Conservation (phyloP, 2,888 invertebrate genomes). For the Troides helena region DNA sequence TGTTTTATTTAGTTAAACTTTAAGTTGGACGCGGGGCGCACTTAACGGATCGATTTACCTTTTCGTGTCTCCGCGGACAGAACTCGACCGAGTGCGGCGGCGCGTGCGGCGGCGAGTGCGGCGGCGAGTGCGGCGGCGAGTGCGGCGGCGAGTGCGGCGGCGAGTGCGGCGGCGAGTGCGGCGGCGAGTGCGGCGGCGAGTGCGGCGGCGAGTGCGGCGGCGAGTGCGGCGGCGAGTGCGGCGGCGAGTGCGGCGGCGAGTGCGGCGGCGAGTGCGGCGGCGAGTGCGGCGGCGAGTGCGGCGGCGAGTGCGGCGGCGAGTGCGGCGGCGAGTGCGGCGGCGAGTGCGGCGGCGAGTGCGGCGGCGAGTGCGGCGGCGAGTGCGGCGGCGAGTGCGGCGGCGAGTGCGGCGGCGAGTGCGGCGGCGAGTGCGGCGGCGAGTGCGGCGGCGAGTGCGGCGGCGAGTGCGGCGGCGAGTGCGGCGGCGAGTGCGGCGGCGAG, state of each 20-base stretch:
- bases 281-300: not conserved
- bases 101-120: not conserved
- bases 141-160: not conserved
- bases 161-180: too few species aligned
- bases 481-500: not conserved
- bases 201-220: too few species aligned
- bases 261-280: too few species aligned
- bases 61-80: too few species aligned
- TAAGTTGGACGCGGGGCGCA: too few species aligned
- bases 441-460: too few species aligned
- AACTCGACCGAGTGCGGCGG: too few species aligned
- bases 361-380: not conserved
- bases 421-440: not conserved
- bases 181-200: not conserved
- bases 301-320: too few species aligned
- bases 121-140: not conserved
- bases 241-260: not conserved
- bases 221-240: not conserved
- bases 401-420: too few species aligned
- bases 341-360: too few species aligned
- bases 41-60: too few species aligned
- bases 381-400: not conserved
- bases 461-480: not conserved
- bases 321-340: not conserved
- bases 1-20: too few species aligned